Conservation (phyloP, 2,797 vertebrate genomes). For the Mormyrus proboscirostris region DNA sequence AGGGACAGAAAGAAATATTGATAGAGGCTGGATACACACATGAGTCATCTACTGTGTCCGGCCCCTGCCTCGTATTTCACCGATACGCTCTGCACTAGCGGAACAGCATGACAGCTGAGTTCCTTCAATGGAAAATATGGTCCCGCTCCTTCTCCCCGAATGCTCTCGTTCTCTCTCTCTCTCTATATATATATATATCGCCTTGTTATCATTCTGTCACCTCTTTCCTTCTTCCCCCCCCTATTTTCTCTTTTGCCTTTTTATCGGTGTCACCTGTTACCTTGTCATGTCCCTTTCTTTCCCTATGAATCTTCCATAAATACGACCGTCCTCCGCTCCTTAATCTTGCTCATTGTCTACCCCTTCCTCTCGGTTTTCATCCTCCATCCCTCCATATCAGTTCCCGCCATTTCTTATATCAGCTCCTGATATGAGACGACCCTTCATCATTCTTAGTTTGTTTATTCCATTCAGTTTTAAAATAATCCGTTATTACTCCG, state of each 20-base stretch:
- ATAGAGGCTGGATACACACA: conserved; percentile 74
- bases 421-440: not conserved
- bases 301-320: conserved; percentile 53
- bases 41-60: conserved; percentile 66
- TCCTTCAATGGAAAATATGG: conserved; percentile 75
- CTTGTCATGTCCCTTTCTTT: conserved; percentile 56
- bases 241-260: conserved; percentile 53
- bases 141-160: conserved; percentile 48
- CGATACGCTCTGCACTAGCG: conserved; percentile 66
- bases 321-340: conserved; percentile 47
- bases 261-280: conserved; percentile 56
- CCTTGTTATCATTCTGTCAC: conserved; percentile 41
- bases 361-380: conserved; percentile 35
- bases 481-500: not conserved
- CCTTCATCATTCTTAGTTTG: not conserved
- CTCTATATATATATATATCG: conserved; percentile 30
- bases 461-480: not conserved
- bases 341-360: conserved; percentile 49
- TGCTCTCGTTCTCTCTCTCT: conserved; percentile 24
- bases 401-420: not conserved
- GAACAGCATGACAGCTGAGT: conserved; percentile 76
- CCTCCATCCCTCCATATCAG: conserved; percentile 19
- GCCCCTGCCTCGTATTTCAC: conserved; percentile 65
- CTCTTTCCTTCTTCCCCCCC: conserved; percentile 51
- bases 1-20: conserved; percentile 75